A percentile compares a stretch with the other conserved stretches of the same genome.
Evolutionary conservation across 2,113 vertebrate species (phyloP).

Genomic region (Oreochromis aureus): DNA sequence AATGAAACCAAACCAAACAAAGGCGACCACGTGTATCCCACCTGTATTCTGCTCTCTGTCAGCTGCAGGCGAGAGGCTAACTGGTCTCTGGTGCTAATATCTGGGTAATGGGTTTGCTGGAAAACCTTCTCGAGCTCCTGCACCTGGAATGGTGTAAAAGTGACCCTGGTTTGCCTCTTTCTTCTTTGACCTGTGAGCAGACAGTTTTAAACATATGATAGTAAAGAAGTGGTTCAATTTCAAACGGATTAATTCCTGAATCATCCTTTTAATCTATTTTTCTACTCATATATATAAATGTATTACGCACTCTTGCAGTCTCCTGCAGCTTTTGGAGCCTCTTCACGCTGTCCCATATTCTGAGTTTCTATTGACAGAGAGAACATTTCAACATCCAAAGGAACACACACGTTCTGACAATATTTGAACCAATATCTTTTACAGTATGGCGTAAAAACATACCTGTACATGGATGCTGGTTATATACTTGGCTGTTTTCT

Average conservation of each 20-base stretch:
- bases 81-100: slow-evolving; percentile 48
- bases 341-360: neutral
- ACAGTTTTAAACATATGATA: neutral
- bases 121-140: slow-evolving; percentile 59
- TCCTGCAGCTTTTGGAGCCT: neutral
- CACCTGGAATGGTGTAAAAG: slow-evolving; percentile 52
- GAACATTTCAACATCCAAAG: neutral
- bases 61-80: slow-evolving; percentile 52
- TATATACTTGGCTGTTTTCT: slow-evolving; percentile 13
- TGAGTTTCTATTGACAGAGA: slow-evolving; percentile 1
- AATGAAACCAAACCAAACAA: neutral
- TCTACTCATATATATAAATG: neutral
- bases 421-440: neutral
- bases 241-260: neutral
- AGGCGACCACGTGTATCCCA: neutral
- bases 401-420: neutral
- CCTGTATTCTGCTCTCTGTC: slow-evolving; percentile 55
- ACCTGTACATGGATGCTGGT: slow-evolving; percentile 24
- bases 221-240: neutral
- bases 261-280: rapidly evolving
- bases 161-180: slow-evolving; percentile 57
- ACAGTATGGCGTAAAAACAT: neutral
- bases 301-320: slow-evolving; percentile 1
- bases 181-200: slow-evolving; percentile 38
- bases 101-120: slow-evolving; percentile 58